Base-by-base conservation (phyloP, 2,113 vertebrate species). In the Chionomys nivalis region DNA sequence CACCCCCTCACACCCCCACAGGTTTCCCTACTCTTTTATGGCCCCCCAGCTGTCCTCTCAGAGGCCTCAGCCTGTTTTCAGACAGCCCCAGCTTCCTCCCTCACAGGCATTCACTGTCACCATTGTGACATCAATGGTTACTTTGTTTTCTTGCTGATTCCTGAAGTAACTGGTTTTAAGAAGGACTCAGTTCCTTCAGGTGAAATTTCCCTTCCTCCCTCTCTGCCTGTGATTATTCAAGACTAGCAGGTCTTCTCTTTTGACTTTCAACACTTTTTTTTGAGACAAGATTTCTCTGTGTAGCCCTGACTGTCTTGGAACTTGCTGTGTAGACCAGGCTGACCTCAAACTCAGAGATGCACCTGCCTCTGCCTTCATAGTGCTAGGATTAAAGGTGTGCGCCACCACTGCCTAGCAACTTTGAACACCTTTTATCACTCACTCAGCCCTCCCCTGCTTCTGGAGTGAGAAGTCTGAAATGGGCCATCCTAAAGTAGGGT, bases 91-190 rank as follows among this genome's bases (percentile, higher is more conserved):
- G 23, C n/a, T 75, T 58, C 16, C 49, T 42, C 36, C 26, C 7
- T 1, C n/a, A 13, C 17, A 61, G 3, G 11, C 52, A 88, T 73
- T 66, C 6, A 13, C 0, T 28, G 5, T 65, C 58, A 87, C 52
- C 75, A 39, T 8, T 70, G 5, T 16, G 33, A 73, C 12, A 49
- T 19, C 66, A 36, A 7, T 23, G n/a, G 31, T 63, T 16, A 10
- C 87, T 39, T 86, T 81, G 28, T 81, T 42, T 72, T 11, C 81
- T 81, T 88, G 55, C 31, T 92, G 7, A 70, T 87, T 89, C 76
- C 68, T 83, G 42, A 90, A 93, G 87, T 68, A 63, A 87, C 16
- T 89, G 63, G 94, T 93, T 92, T 83, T 26, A 90, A 83, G 49
- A 87, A 31, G 39, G 90, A 77, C 9, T 55, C 44, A 78, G 9